Evolutionary conservation across 2,888 invertebrate genomes (phyloP), one percentile per base, ranked within the genome.

Genomic region (Acanthopleura granulata): DNA sequence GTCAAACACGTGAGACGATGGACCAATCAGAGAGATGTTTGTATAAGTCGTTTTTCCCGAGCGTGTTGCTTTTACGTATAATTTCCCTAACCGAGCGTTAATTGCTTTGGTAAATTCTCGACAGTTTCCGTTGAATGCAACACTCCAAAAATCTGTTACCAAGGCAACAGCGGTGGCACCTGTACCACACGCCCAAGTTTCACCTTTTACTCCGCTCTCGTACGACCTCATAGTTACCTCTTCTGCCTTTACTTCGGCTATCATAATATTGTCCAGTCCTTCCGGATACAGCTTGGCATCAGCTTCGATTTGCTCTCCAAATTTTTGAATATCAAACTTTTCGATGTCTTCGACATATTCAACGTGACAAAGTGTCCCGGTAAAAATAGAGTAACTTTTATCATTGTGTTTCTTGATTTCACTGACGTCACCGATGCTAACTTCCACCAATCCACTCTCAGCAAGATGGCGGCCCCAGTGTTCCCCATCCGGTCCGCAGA

Each of bases 11-110:
- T 66, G 66, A 66, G 12, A 22, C 25, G 66, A 9, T 12, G 66
- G 66, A 66, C 66, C 66, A 16, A 66, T 66, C 29, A 66, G 14
- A 66, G 22, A 66, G 6, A 66, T 16, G 22, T 66, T 27, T 27
- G 22, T 27, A 66, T 22, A 66, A 3, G 16, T 15, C 1, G 66
- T 27, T 16, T 22, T 27, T 27, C 25, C 66, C 3, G 22, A 12
- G 1, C 25, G 66, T 27, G 27, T 66, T 27, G 27, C 66, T 16
- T 66, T 66, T 6, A 66, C 66, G 27, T 66, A 15, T 66, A 66
- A 25, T 27, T 22, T 66, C 3, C 66, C 66, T 22, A 27, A 25
- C 25, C 27, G 15, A 25, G 16, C 29, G 6, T 27, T 27, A 66
- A 66, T 27, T 18, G 18, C 22, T 22, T 27, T 22, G 4, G 29